Evolutionary conservation across 2,113 vertebrate genomes (phyloP).

Genomic region (Labrus mixtus): DNA sequence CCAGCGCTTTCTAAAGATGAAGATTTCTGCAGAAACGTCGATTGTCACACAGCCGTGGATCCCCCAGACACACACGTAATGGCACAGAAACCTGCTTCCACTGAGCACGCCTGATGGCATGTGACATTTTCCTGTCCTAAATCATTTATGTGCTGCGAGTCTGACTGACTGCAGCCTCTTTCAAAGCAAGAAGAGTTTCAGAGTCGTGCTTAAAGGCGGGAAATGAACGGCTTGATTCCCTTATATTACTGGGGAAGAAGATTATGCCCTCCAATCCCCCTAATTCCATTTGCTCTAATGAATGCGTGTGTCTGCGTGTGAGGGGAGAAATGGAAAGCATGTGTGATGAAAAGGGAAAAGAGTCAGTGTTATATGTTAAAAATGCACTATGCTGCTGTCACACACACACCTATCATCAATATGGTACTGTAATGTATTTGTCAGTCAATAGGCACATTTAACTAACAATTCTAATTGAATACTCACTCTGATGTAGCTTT

Average conservation of each 20-base stretch:
- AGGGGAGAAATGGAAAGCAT: background rate
- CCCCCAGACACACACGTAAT: slow-evolving; percentile 18
- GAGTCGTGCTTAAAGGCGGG: slow-evolving; percentile 59
- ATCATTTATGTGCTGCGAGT: slow-evolving; percentile 54
- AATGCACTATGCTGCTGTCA: slow-evolving; percentile 13
- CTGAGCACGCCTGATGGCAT: slow-evolving; percentile 32
- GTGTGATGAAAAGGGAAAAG: slow-evolving; percentile 30
- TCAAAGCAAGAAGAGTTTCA: slow-evolving; percentile 29
- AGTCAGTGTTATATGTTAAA: slow-evolving; percentile 18
- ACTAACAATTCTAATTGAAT: background rate
- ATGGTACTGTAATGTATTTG: background rate
- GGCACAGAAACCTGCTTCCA: slow-evolving; percentile 2
- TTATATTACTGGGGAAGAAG: slow-evolving; percentile 64
- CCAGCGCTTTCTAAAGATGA: slow-evolving; percentile 36
- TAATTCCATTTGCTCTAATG: slow-evolving; percentile 80
- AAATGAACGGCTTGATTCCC: slow-evolving; percentile 70
- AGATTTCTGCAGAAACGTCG: slow-evolving; percentile 10
- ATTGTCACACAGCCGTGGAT: background rate
- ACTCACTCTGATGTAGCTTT: too few relatives aligned
- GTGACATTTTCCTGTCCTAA: slow-evolving; percentile 50
- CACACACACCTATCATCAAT: slow-evolving; percentile 12
- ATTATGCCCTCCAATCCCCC: slow-evolving; percentile 74
- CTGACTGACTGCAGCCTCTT: slow-evolving; percentile 36
- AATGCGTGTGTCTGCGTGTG: slow-evolving; percentile 46
- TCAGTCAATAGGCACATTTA: background rate